These are phyloP conservation scores for Limnephilus rhombicus DNA, from an alignment of 2,888 invertebrate species.

Conservation along the genomic window DNA sequence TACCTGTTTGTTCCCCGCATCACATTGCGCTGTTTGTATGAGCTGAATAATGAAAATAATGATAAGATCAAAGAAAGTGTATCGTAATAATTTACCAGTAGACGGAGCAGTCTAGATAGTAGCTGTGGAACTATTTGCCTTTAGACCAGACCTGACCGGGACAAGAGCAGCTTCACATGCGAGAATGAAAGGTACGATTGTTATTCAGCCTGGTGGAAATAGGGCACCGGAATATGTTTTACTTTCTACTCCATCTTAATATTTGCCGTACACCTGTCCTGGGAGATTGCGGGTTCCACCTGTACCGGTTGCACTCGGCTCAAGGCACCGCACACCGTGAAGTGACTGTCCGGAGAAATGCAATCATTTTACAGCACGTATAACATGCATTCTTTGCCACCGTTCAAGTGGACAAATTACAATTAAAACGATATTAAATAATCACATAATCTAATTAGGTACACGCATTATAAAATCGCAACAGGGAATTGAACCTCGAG, in stretches of 20 bases:
- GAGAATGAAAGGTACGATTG: background rate
- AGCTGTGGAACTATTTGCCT: background rate
- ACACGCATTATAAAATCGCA: background rate
- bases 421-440: background rate
- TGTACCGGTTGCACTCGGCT: background rate
- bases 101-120: constrained; percentile 3
- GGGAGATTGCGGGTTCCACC: background rate
- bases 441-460: background rate
- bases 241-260: constrained; percentile 30
- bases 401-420: background rate
- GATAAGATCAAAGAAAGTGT: constrained; percentile 58
- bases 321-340: background rate
- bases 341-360: constrained; percentile 44
- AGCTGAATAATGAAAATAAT: constrained; percentile 42
- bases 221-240: background rate
- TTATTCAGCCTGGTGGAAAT: background rate
- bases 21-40: constrained; percentile 32
- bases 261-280: background rate
- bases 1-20: constrained; percentile 34
- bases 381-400: background rate
- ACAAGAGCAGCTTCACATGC: background rate
- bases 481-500: too few species aligned
- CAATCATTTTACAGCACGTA: constrained; percentile 4
- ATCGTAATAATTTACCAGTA: constrained; percentile 43
- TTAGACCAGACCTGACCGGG: background rate